Base-by-base conservation (phyloP, 2,888 invertebrate species). In the Rotaria magnacalcarata region DNA sequence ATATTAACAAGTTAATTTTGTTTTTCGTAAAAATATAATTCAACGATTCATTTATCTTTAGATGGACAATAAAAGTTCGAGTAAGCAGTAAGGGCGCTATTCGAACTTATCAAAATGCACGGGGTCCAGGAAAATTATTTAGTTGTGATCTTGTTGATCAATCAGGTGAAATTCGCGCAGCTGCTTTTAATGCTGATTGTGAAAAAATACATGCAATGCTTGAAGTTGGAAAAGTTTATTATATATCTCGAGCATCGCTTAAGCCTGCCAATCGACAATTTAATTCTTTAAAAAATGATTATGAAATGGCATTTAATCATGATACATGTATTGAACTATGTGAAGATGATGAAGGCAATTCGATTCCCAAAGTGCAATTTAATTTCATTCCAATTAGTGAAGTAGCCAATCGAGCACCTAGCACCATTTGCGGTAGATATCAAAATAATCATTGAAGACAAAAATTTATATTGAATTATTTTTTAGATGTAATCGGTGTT, bases 181-280 rank as follows among this genome's bases (percentile, higher is more conserved):
- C 97, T 0, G 96, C 94, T 3, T 98, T 98, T 90, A 94, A 94
- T 88, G 95, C 95, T 86, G 93, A 94, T 88, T 95, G 94, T 87
- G 97, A 97, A 89, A 95, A 95, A 89, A 97, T 93, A 90, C 96
- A 94, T 90, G 94, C 96, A 89, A 93, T 95, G 92, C 93, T 98
- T 88, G 95, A 97, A 93, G 94, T 95, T 11, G 88, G 88, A 60
- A 88, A 89, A 85, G 92, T 97, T 0, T 99, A 96, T 90, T 96
- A 94, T 90, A 94, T 99, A 87, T 94, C 94, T 84, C 94, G 94
- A 87, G 95, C 95, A 88, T 92, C 93, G 84, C 91, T 98, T n/a
- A 97, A 97, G 90, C 93, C 95, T 2, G 97, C 98, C 0, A 97
- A 99, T 91, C 97, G 96, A 90, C 94, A 95, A 89, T 99, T 93